Base-by-base conservation (phyloP, 2,797 vertebrate species). In the Siniperca undulata region DNA sequence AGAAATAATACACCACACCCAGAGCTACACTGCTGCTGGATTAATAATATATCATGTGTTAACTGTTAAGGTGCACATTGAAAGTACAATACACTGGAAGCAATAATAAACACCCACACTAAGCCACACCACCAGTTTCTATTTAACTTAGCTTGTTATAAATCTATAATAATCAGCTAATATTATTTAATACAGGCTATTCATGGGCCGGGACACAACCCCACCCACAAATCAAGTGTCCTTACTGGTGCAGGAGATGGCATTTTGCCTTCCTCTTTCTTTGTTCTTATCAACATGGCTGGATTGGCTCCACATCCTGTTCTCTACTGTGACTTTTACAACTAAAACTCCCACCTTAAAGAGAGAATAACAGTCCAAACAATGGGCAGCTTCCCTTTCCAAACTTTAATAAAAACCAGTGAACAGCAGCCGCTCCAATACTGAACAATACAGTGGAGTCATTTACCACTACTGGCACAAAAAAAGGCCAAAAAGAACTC, bases 311-410 rank as follows among this genome's bases (percentile, higher is more conserved):
- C 60, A 56, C 68, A 87, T 94, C 91, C 93, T 94, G 94, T 93
- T 93, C 91, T 84, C 74, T 81, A 82, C 42, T 69, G 34, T 61
- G 74, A 92, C 81, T 91, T 74, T 84, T 89, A 81, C 65, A 27
- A 30, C 42, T 80, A 75, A 82, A 71, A 53, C 62, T 74, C 56
- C 82, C 50, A 78, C 48, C 46, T 76, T 78, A 70, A 62, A 72
- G 75, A 53, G 5, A 75, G 50, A 66, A 76, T 56, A 87, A 58
- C 58, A 85, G 53, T 60, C 62, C 62, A 82, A 93, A 95, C 94
- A 95, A 94, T 92, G 74, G 84, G 55, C 78, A 61, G 82, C 72
- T 91, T 93, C 81, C 89, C 56, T 78, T 92, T 76, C 82, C 80
- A 44, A 38, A 78, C 4, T 50, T 84, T 84, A 79, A 84, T 84